These are phyloP conservation scores for Grus americana DNA, from an alignment of 2,113 vertebrate species.

Conservation along the genomic window DNA sequence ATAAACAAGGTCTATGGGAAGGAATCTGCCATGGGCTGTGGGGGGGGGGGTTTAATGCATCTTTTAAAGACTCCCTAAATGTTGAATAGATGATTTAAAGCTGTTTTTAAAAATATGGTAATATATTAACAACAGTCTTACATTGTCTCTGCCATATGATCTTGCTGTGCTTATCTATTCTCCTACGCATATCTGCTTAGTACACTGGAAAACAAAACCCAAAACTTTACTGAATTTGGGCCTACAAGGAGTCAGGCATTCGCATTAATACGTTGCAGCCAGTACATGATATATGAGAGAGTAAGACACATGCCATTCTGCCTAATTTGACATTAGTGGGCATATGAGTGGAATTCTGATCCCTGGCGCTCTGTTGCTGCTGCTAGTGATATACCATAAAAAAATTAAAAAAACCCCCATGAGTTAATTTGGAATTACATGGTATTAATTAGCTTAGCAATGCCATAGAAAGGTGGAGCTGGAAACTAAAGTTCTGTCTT, in stretches of 20 bases:
- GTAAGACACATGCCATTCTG: background rate
- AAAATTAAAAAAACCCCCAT: background rate
- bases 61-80: background rate
- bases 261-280: background rate
- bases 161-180: background rate
- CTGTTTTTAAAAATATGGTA: background rate
- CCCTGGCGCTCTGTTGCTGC: background rate
- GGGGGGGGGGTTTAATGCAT: background rate
- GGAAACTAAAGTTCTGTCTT: background rate
- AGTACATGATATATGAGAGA: background rate
- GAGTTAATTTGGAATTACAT: background rate
- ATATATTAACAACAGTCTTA: background rate
- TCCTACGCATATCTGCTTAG: background rate
- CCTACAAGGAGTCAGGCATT: background rate
- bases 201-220: background rate
- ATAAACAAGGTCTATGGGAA: background rate
- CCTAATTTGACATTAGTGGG: background rate
- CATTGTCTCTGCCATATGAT: background rate
- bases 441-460: background rate
- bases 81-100: background rate
- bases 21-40: background rate
- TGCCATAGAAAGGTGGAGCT: background rate
- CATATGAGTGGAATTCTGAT: background rate
- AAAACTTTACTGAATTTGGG: background rate
- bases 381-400: background rate